Conservation (phyloP, 2,113 vertebrate genomes). For the Myrmecobius fasciatus region DNA sequence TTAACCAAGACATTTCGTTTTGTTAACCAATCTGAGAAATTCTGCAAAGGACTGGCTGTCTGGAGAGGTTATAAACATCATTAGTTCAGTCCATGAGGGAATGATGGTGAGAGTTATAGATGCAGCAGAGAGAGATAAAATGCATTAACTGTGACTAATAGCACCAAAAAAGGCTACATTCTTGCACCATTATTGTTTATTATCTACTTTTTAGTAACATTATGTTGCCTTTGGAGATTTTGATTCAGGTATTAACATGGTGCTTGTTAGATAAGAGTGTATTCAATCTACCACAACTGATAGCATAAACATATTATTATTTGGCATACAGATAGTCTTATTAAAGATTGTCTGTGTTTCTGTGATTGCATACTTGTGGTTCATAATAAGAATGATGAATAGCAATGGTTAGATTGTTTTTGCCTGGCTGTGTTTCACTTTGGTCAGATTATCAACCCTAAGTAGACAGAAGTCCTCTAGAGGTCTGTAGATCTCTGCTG, state of each 20-base stretch:
- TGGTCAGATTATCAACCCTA: conserved; percentile 60
- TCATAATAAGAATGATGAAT: conserved; percentile 59
- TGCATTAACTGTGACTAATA: conserved; percentile 69
- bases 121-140: conserved; percentile 68
- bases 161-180: conserved; percentile 52
- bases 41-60: conserved; percentile 44
- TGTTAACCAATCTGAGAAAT: conserved; percentile 60
- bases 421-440: conserved; percentile 59
- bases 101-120: conserved; percentile 64
- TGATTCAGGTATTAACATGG: conserved; percentile 58
- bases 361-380: conserved; percentile 38
- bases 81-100: conserved; percentile 68
- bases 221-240: conserved; percentile 61
- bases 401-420: conserved; percentile 25
- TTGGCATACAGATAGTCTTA: conserved; percentile 62
- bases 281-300: conserved; percentile 49
- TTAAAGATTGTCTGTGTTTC: conserved; percentile 34
- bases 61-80: conserved; percentile 62
- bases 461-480: conserved; percentile 46
- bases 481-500: conserved; percentile 52
- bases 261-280: conserved; percentile 68
- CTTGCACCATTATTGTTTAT: conserved; percentile 41
- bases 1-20: conserved; percentile 63
- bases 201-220: conserved; percentile 19
- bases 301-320: conserved; percentile 63